Percentiles rank a stretch among this genome's conserved stretches.
Conservation (phyloP, 2,113 vertebrate species). For the Hipposideros armiger region DNA sequence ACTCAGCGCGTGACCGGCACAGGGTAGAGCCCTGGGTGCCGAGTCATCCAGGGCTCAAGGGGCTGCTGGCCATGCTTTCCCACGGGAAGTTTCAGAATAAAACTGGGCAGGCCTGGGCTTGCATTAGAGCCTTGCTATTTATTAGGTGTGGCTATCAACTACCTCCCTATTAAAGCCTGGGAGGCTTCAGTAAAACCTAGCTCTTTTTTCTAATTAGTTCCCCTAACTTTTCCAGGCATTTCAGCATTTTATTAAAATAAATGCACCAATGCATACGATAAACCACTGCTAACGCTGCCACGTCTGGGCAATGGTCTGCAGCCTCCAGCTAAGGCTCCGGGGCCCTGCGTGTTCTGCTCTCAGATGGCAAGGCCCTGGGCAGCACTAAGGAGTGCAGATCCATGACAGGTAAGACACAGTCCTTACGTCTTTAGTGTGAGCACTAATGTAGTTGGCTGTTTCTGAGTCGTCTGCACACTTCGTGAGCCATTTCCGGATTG, state of each 20-base stretch:
- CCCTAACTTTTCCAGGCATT: not conserved
- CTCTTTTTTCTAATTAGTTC: not conserved
- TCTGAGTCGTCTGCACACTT: conserved; percentile 99
- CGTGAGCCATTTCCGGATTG: conserved; percentile 98
- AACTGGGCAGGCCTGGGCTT: not conserved
- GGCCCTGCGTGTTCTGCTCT: not conserved
- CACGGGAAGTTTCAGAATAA: not conserved
- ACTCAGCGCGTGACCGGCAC: not conserved
- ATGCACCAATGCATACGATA: not conserved
- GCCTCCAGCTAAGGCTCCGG: not conserved
- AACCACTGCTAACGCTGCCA: not conserved
- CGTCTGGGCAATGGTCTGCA: not conserved
- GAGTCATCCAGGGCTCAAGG: not conserved
- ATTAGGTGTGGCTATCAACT: not conserved
- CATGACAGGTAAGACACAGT: conserved; percentile 62
- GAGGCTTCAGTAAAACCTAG: not conserved
- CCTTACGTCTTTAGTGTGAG: conserved; percentile 99
- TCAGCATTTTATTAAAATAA: conserved; percentile 41
- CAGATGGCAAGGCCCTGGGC: not conserved
- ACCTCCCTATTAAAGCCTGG: not conserved
- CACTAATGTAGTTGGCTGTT: conserved; percentile 99
- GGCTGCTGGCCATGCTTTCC: not conserved
- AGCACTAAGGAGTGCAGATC: conserved; percentile 35
- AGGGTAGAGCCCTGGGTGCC: not conserved
- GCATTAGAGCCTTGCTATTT: not conserved